These are phyloP conservation scores for Mesochorus sp. DNA, from an alignment of 2,888 invertebrate species.

Conservation along the genomic window DNA sequence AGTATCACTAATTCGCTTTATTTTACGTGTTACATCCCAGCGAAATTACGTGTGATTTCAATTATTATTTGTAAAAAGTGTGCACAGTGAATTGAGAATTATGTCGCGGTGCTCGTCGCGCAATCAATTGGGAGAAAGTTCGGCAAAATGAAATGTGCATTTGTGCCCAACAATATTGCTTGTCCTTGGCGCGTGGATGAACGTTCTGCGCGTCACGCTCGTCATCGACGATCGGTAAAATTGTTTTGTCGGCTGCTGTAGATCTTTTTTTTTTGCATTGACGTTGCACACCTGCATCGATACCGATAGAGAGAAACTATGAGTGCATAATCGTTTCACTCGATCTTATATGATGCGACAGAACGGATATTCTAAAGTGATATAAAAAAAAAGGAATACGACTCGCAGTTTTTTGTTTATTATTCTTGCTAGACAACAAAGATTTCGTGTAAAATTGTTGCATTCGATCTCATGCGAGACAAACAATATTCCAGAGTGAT, in stretches of 20 bases:
- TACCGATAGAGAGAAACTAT: not conserved
- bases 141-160: constrained; percentile 17
- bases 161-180: constrained; percentile 6
- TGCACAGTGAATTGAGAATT: not conserved
- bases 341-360: too few relatives aligned
- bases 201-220: not conserved
- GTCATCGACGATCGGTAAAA: not conserved
- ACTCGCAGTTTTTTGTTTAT: too few relatives aligned
- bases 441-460: too few relatives aligned
- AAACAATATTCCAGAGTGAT: too few relatives aligned
- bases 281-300: not conserved
- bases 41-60: too few relatives aligned
- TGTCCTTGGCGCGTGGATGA: constrained; percentile 3
- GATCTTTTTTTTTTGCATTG: not conserved
- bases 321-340: too few relatives aligned
- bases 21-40: not conserved
- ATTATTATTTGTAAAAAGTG: too few relatives aligned
- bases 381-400: too few relatives aligned
- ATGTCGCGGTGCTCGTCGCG: not conserved
- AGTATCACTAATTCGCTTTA: not conserved
- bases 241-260: not conserved
- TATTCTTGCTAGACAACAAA: too few relatives aligned
- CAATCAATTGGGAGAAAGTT: constrained; percentile 36
- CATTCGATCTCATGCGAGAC: too few relatives aligned
- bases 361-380: too few relatives aligned